Percentiles rank a stretch among this genome's conserved stretches.
Conservation (phyloP, 2,797 vertebrate genomes). For the Acanthopagrus latus region DNA sequence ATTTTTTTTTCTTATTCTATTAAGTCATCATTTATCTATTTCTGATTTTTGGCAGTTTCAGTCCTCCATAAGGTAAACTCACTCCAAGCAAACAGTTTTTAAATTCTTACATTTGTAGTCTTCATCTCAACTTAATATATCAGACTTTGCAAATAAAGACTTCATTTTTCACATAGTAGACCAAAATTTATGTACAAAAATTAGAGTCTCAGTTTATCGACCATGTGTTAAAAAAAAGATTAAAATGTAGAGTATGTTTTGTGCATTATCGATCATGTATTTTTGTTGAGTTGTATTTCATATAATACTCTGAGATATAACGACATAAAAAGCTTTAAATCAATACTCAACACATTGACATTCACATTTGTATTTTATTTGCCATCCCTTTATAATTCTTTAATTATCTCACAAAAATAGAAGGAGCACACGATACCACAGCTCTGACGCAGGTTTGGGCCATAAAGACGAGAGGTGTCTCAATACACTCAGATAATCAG, state of each 20-base stretch:
- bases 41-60: too few relatives aligned
- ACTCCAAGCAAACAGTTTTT: too few relatives aligned
- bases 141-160: too few relatives aligned
- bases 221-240: not conserved
- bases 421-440: conserved; percentile 86
- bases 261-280: not conserved
- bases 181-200: not conserved
- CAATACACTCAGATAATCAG: conserved; percentile 78
- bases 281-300: not conserved
- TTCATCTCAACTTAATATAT: too few relatives aligned
- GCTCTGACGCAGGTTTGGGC: conserved; percentile 80
- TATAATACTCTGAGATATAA: not conserved
- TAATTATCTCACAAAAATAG: conserved; percentile 89
- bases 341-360: conserved; percentile 72
- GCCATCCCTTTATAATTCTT: conserved; percentile 83
- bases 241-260: conserved; percentile 2
- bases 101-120: too few relatives aligned
- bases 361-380: conserved; percentile 90
- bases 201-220: too few relatives aligned
- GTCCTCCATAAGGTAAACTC: too few relatives aligned
- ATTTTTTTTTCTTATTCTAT: too few relatives aligned
- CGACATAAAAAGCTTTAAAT: conserved; percentile 33
- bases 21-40: too few relatives aligned
- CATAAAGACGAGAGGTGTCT: conserved; percentile 76
- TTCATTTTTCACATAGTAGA: not conserved